Percentiles rank a stretch among this genome's conserved stretches.
Evolutionary conservation across 2,797 vertebrate genomes (phyloP).

Genomic region (Hylomyscus alleni): DNA sequence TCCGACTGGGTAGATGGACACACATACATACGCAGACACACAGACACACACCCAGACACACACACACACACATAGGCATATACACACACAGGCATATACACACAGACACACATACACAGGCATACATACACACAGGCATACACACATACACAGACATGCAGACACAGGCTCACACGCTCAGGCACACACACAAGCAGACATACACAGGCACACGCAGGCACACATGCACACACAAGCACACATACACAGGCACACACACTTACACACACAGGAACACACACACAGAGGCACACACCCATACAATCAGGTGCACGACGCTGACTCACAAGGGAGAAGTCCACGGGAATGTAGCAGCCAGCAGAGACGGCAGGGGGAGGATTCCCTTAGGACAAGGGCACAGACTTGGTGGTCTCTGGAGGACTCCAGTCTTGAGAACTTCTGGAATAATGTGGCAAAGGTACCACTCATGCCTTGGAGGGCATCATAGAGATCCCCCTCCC

Average conservation of each 20-base stretch:
- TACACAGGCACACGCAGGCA: not conserved
- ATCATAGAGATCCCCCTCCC: constrained; percentile 28
- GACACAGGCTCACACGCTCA: no score
- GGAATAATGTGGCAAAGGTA: not conserved
- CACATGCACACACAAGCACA: no score
- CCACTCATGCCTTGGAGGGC: not conserved
- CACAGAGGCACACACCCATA: fast-evolving
- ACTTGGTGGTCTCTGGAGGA: constrained; percentile 18
- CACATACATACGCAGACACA: not conserved
- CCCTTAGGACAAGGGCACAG: not conserved
- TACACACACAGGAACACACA: fast-evolving
- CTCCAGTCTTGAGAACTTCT: constrained; percentile 62
- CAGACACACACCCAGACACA: no score
- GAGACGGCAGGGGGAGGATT: not conserved
- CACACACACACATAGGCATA: no score
- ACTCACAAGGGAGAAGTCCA: not conserved
- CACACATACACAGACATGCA: not conserved
- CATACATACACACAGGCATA: not conserved
- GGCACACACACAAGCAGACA: fast-evolving
- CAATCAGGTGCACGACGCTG: not conserved
- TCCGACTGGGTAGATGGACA: fast-evolving
- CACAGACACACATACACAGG: no score
- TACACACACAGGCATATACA: no score
- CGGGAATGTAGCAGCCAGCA: fast-evolving
- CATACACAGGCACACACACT: fast-evolving